Evolutionary conservation across 1,140 invertebrate species (phyloP).

Genomic region (Drosophila nebulosa): DNA sequence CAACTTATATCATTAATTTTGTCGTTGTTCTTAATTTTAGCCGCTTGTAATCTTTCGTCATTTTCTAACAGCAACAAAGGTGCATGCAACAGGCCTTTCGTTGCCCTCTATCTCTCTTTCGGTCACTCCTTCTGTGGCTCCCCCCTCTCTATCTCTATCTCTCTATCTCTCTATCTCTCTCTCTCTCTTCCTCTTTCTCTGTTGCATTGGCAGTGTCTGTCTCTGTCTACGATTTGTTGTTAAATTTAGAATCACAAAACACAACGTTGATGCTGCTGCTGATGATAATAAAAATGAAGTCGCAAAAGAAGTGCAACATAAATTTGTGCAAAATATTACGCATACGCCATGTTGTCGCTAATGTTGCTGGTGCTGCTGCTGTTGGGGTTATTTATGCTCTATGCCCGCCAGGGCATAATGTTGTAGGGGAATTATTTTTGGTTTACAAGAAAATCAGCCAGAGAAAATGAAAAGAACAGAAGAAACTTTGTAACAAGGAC

Average conservation of each 20-base stretch:
- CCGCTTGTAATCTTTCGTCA: slow-evolving; percentile 58
- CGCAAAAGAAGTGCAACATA: slow-evolving; percentile 71
- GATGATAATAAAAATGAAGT: slow-evolving; percentile 73
- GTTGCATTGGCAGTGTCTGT: background rate
- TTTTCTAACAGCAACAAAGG: slow-evolving; percentile 23
- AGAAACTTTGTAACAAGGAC: slow-evolving; percentile 70
- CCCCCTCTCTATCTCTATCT: background rate
- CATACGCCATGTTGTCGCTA: slow-evolving; percentile 56
- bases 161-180: slow-evolving; percentile 8
- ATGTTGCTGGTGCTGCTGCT: slow-evolving; percentile 37
- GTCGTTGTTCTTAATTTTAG: slow-evolving; percentile 55
- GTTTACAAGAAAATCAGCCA: background rate
- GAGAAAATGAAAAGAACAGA: slow-evolving; percentile 14
- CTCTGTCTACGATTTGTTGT: slow-evolving; percentile 25
- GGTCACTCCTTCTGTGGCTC: background rate
- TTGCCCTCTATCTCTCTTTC: background rate
- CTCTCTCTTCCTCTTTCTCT: slow-evolving; percentile 9
- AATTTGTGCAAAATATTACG: slow-evolving; percentile 72
- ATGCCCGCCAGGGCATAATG: slow-evolving; percentile 41
- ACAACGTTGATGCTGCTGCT: slow-evolving; percentile 28
- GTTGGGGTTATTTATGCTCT: slow-evolving; percentile 57
- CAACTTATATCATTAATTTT: slow-evolving; percentile 53
- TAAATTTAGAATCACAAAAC: slow-evolving; percentile 57
- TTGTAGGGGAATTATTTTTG: slow-evolving; percentile 52
- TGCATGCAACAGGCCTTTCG: slow-evolving; percentile 1